These are phyloP conservation scores for Microtus agrestis DNA, from an alignment of 2,797 vertebrate genomes.

Conservation along the genomic window DNA sequence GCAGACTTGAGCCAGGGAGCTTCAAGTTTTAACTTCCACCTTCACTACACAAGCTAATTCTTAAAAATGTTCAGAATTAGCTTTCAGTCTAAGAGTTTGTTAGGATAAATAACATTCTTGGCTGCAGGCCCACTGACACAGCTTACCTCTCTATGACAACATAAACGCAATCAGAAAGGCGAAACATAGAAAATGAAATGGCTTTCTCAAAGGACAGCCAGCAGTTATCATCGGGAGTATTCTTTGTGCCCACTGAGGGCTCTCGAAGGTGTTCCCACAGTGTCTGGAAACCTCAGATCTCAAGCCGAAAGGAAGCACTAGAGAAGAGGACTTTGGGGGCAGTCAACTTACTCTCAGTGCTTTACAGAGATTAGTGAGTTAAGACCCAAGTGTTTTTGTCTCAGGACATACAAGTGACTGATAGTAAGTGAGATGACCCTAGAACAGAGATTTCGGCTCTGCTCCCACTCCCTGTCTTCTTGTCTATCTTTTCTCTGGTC, in stretches of 20 bases:
- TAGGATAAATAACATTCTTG: not conserved
- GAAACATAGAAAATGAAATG: not conserved
- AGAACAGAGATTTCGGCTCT: not conserved
- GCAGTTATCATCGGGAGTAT: not conserved
- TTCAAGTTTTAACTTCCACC: not conserved
- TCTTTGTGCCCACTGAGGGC: not conserved
- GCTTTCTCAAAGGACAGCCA: not conserved
- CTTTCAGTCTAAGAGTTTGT: not conserved
- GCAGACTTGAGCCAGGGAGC: not conserved
- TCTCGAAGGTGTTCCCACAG: accelerated
- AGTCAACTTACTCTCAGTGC: not conserved
- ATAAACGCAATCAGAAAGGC: not conserved
- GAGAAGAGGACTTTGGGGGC: not conserved
- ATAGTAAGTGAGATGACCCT: not conserved
- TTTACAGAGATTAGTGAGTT: not conserved
- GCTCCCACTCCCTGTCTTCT: no score
- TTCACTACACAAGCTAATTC: not conserved
- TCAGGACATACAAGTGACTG: not conserved
- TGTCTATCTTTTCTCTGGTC: not conserved
- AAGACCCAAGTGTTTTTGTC: not conserved
- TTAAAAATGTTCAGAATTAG: not conserved
- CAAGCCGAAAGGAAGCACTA: not conserved
- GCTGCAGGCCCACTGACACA: not conserved
- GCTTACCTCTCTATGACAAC: not conserved
- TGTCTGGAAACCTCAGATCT: not conserved